Evolutionary conservation across 1,140 invertebrate species (phyloP).

Genomic region (Chymomyza costata): DNA sequence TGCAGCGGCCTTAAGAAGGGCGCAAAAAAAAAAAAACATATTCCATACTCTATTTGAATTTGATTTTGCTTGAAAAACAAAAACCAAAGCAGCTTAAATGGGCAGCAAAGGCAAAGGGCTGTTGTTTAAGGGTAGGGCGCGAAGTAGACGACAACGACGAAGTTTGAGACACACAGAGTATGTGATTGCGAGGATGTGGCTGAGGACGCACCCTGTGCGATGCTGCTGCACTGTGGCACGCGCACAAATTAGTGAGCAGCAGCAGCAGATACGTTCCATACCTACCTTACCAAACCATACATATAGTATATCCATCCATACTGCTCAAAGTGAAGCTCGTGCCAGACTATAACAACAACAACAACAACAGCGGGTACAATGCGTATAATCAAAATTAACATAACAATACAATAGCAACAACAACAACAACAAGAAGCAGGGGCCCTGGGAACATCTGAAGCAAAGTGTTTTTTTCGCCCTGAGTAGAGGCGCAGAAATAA

Average conservation of each 20-base stretch:
- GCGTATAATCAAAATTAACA: slow-evolving; percentile 69
- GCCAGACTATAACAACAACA: slow-evolving; percentile 30
- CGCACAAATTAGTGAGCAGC: slow-evolving; percentile 66
- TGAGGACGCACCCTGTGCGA: slow-evolving; percentile 32
- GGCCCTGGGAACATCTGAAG: neutral
- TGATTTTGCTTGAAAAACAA: slow-evolving; percentile 32
- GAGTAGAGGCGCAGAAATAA: slow-evolving; percentile 13
- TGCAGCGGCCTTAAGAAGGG: too few species aligned
- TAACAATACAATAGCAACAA: slow-evolving; percentile 52
- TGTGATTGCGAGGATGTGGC: too few species aligned
- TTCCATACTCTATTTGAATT: slow-evolving; percentile 61
- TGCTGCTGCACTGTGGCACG: slow-evolving; percentile 42
- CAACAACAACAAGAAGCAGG: slow-evolving; percentile 28
- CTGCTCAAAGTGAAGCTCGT: slow-evolving; percentile 59
- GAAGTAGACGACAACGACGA: neutral
- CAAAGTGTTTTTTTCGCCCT: slow-evolving; percentile 39
- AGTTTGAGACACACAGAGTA: neutral
- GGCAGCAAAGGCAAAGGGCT: neutral
- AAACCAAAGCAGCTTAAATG: slow-evolving; percentile 7
- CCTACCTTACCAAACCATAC: too few species aligned
- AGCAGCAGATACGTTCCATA: slow-evolving; percentile 22
- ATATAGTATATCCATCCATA: too few species aligned
- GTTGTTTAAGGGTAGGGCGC: neutral
- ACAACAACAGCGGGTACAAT: slow-evolving; percentile 54
- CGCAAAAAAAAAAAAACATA: too few species aligned